A percentile compares a stretch with the other conserved stretches of the same genome.
These are phyloP conservation scores for Rynchops niger DNA, from an alignment of 2,113 vertebrate species.

Conservation along the genomic window DNA sequence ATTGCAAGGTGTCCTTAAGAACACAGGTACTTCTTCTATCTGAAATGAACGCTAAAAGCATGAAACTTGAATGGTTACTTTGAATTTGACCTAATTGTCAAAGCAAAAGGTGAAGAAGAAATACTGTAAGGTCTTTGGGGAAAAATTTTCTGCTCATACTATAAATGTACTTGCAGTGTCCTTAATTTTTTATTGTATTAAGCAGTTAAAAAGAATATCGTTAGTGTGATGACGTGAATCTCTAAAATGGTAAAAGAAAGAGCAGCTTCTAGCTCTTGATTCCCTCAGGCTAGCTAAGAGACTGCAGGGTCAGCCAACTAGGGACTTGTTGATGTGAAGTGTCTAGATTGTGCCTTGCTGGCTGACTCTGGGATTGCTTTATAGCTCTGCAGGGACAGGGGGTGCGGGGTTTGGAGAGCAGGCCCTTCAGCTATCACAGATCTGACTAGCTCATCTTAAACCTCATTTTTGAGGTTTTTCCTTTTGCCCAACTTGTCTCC, in stretches of 20 bases:
- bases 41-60: not conserved
- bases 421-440: not conserved
- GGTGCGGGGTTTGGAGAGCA: not conserved
- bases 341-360: not conserved
- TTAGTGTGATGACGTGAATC: not conserved
- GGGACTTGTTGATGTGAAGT: not conserved
- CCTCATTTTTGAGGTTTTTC: not conserved
- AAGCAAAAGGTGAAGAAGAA: not conserved
- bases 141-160: not conserved
- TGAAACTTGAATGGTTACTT: not conserved
- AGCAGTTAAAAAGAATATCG: not conserved
- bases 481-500: not conserved
- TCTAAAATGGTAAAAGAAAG: not conserved
- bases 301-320: conserved; percentile 18
- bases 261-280: not conserved
- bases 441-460: not conserved
- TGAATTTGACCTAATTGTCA: not conserved
- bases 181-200: not conserved
- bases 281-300: not conserved
- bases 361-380: not conserved
- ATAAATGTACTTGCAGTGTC: not conserved
- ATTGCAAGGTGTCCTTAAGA: not conserved
- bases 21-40: not conserved
- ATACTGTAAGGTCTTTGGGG: not conserved
- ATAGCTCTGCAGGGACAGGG: not conserved